Evolutionary conservation across 2,888 invertebrate species (phyloP).

Genomic region (Dryomyza anilis): DNA sequence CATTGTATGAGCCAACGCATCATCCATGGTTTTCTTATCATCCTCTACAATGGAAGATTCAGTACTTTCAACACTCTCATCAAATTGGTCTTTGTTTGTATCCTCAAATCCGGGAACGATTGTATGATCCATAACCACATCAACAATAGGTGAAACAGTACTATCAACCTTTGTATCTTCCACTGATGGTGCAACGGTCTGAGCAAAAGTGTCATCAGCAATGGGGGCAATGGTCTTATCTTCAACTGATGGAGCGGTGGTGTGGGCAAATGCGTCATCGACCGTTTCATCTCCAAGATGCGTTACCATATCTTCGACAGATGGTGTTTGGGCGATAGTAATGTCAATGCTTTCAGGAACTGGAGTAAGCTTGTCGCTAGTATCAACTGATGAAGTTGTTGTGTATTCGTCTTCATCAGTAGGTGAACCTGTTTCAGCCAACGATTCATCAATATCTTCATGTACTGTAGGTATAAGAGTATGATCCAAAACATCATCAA

Average conservation of each 20-base stretch:
- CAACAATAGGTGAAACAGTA: constrained; percentile 27
- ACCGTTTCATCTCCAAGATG: neutral
- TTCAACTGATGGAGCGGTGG: constrained; percentile 20
- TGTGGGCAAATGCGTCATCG: neutral
- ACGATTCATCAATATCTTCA: neutral
- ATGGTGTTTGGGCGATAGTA: too few species aligned
- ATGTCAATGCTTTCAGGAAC: too few species aligned
- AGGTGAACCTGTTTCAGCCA: constrained; percentile 13
- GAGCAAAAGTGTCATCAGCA: constrained; percentile 1
- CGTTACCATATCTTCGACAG: too few species aligned
- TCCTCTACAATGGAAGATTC: too few species aligned
- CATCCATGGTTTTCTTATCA: too few species aligned
- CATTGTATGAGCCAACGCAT: too few species aligned
- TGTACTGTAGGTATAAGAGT: neutral
- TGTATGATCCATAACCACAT: neutral
- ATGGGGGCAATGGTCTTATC: neutral
- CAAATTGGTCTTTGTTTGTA: too few species aligned
- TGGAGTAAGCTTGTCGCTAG: too few species aligned
- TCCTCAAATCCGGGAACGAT: too few species aligned
- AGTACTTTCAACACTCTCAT: too few species aligned
- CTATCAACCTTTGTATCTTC: constrained; percentile 29
- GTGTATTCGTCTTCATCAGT: constrained; percentile 14
- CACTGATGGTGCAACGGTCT: constrained; percentile 5
- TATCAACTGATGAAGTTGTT: neutral
- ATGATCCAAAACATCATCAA: constrained; percentile 20